Conservation (phyloP, 1,140 invertebrate species). For the Chironomus tepperi region DNA sequence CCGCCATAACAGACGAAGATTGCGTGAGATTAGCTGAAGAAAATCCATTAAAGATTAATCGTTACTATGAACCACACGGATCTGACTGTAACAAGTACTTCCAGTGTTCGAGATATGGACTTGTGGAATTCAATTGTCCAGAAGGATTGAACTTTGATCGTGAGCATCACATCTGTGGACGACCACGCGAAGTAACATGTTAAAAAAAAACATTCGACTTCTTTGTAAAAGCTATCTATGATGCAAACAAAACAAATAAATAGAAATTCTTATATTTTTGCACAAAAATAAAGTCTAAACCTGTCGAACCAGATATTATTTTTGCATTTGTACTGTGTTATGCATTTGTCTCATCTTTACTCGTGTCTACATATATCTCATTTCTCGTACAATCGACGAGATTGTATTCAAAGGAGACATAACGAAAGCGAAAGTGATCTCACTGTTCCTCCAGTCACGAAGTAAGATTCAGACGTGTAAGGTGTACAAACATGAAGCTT, state of each 20-base stretch:
- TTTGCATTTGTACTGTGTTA: background rate
- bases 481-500: background rate
- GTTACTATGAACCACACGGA: background rate
- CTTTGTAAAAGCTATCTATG: background rate
- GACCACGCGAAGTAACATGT: constrained; percentile 5
- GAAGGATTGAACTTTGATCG: background rate
- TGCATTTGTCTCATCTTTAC: background rate
- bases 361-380: background rate
- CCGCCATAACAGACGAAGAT: background rate
- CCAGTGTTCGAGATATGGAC: background rate
- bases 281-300: background rate
- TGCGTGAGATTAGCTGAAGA: background rate
- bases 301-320: background rate
- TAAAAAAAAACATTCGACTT: background rate
- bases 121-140: constrained; percentile 8
- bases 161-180: background rate
- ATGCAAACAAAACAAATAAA: background rate
- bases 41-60: constrained; percentile 17
- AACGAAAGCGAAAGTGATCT: constrained; percentile 1
- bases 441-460: background rate
- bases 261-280: background rate
- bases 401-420: background rate
- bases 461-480: constrained; percentile 7
- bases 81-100: background rate
- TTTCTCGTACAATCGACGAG: background rate